Evolutionary conservation across 2,888 invertebrate genomes (phyloP).

Genomic region (Heteropelma amictum): DNA sequence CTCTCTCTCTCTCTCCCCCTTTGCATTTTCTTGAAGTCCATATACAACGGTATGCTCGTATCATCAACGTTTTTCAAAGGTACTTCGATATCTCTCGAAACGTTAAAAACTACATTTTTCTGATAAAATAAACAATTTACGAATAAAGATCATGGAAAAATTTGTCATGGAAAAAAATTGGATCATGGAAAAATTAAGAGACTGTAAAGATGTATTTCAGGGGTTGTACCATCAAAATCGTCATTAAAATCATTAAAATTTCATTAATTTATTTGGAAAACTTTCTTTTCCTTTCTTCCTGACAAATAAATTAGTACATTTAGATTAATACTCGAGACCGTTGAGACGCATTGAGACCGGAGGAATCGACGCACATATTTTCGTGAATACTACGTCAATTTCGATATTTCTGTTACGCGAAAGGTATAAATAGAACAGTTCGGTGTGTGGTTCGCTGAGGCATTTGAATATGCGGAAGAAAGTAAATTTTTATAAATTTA

Average conservation of each 20-base stretch:
- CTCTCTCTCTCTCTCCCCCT: neutral
- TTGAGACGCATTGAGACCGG: constrained; percentile 3
- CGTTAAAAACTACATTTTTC: neutral
- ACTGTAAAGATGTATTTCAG: too few species aligned
- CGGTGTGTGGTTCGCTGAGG: constrained; percentile 1
- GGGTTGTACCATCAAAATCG: too few species aligned
- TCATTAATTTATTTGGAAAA: too few species aligned
- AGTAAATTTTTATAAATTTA: constrained; percentile 44
- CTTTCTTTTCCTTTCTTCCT: too few species aligned
- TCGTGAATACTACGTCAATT: constrained; percentile 25
- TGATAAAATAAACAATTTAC: neutral
- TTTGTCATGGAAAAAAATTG: too few species aligned
- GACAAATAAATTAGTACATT: too few species aligned
- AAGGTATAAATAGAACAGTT: constrained; percentile 1
- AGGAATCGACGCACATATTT: constrained; percentile 10
- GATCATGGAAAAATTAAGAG: too few species aligned
- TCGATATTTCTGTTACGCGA: neutral
- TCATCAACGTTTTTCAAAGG: constrained; percentile 23
- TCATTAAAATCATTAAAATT: too few species aligned
- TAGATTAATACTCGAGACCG: too few species aligned
- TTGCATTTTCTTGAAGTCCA: neutral
- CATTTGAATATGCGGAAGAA: neutral
- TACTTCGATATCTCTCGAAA: neutral
- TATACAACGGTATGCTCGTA: too few species aligned
- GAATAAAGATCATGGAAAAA: too few species aligned